Conservation (phyloP, 2,888 invertebrate genomes). For the Pandemis cinnamomeana region DNA sequence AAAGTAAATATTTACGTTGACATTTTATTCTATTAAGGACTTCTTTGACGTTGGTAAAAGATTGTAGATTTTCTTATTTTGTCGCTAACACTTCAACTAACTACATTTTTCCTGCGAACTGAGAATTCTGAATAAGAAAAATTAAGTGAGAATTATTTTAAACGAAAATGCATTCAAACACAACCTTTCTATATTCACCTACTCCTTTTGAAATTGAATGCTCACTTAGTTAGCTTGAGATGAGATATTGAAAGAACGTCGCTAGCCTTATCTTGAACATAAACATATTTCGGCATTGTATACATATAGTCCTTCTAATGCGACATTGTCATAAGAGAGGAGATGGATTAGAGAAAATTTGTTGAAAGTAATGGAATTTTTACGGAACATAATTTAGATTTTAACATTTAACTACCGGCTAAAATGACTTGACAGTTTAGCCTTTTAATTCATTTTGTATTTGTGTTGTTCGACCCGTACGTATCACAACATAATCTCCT, state of each 20-base stretch:
- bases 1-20: conserved; percentile 5
- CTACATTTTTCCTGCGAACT: not conserved
- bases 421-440: not conserved
- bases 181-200: not conserved
- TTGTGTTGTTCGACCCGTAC: too few species aligned
- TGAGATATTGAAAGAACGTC: conserved; percentile 44
- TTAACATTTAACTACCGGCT: not conserved
- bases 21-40: conserved; percentile 5
- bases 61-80: not conserved
- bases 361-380: conserved; percentile 9
- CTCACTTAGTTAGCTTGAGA: conserved; percentile 49
- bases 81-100: not conserved
- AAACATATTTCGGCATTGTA: not conserved
- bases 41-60: not conserved
- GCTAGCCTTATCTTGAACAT: not conserved
- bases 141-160: not conserved
- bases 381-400: not conserved
- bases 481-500: too few species aligned
- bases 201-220: conserved; percentile 8
- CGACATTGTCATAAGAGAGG: conserved; percentile 67
- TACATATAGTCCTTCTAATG: conserved; percentile 51
- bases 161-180: not conserved
- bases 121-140: not conserved
- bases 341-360: conserved; percentile 27
- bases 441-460: too few species aligned